phyloP scores from a whole-genome alignment of 2,888 invertebrate genomes.

The Acanthosoma haemorrhoidale region DNA sequence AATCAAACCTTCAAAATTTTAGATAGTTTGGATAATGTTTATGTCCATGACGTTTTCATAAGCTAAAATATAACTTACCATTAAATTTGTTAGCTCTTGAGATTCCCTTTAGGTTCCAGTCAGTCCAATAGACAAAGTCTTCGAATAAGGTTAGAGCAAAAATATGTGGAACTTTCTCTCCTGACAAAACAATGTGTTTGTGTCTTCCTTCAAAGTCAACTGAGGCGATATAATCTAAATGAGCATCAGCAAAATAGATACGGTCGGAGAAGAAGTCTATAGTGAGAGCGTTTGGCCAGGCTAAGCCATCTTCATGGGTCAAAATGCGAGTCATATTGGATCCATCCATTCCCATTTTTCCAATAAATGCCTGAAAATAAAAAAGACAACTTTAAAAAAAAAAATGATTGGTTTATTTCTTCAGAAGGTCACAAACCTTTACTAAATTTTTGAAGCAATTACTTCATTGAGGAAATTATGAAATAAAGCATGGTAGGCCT shows the following conservation, averaged over 20 bases:
- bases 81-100: slow-evolving; percentile 88
- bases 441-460: too few species aligned
- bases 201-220: slow-evolving; percentile 88
- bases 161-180: slow-evolving; percentile 82
- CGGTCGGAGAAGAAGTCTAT: slow-evolving; percentile 93
- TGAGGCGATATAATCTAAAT: slow-evolving; percentile 93
- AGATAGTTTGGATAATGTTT: too few species aligned
- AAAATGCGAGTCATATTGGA: slow-evolving; percentile 81
- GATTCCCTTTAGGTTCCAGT: slow-evolving; percentile 95
- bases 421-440: too few species aligned
- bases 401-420: too few species aligned
- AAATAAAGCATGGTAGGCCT: too few species aligned
- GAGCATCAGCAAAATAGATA: slow-evolving; percentile 97
- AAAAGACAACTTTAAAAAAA: too few species aligned
- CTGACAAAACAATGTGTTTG: slow-evolving; percentile 73
- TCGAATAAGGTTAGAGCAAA: slow-evolving; percentile 93
- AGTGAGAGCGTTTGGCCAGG: slow-evolving; percentile 97
- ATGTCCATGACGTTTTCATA: too few species aligned
- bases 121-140: slow-evolving; percentile 92
- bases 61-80: slow-evolving; percentile 44
- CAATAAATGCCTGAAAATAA: slow-evolving; percentile 80
- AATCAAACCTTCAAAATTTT: too few species aligned
- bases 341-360: slow-evolving; percentile 95
- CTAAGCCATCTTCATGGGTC: slow-evolving; percentile 88
- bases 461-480: too few species aligned